A percentile compares a stretch with the other conserved stretches of the same genome.
phyloP scores from a whole-genome alignment of 2,113 vertebrate genomes.

The Struthidea cinerea region DNA sequence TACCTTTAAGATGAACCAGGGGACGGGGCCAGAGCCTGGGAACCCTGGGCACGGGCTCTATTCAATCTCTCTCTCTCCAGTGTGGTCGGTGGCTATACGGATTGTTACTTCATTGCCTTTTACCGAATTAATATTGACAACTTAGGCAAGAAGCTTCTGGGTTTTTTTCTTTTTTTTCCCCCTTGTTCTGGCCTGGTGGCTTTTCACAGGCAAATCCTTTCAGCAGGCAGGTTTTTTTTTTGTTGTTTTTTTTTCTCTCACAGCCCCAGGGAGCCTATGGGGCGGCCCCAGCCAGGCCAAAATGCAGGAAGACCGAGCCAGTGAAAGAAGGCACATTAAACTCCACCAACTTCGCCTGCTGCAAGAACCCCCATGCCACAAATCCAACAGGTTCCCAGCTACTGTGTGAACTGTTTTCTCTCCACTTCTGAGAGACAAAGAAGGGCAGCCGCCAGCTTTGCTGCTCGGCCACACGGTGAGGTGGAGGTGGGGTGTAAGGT shows the following conservation, averaged over 20 bases:
- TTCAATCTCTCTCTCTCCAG: background rate
- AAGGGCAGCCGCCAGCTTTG: background rate
- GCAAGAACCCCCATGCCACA: background rate
- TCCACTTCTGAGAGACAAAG: background rate
- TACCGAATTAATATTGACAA: no score
- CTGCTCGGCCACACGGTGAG: fast-evolving
- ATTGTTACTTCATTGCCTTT: background rate
- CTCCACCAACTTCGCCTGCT: background rate
- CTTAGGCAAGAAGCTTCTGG: background rate
- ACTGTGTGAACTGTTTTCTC: background rate
- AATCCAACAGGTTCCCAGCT: background rate
- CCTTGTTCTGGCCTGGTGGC: background rate
- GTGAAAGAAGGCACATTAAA: background rate
- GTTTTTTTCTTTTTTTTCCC: background rate
- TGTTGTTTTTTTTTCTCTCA: background rate
- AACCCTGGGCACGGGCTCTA: fast-evolving
- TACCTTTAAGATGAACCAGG: background rate
- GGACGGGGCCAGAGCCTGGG: fast-evolving
- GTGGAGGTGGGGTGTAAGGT: background rate
- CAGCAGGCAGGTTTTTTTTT: background rate
- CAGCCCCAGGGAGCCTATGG: fast-evolving
- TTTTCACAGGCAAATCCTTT: background rate
- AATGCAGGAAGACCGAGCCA: background rate
- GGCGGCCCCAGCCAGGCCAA: fast-evolving
- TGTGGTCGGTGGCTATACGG: fast-evolving